A percentile compares a stretch with the other conserved stretches of the same genome.
Evolutionary conservation across 2,888 invertebrate genomes (phyloP).

Genomic region (Pseudococcus longispinus): DNA sequence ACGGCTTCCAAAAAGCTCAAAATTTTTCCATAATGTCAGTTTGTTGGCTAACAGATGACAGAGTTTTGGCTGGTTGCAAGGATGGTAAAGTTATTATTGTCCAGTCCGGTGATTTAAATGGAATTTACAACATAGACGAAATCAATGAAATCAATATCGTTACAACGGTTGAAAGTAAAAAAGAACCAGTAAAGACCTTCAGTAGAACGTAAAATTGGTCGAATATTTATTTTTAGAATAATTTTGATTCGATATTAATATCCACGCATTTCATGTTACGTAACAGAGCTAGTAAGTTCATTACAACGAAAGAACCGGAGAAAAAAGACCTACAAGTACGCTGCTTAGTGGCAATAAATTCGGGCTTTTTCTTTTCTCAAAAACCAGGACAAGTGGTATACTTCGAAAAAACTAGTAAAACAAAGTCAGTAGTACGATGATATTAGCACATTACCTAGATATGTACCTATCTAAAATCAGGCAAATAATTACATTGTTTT

Average conservation of each 20-base stretch:
- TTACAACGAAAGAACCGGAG: slow-evolving; percentile 32
- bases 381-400: slow-evolving; percentile 67
- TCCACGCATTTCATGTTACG: not conserved
- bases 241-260: not conserved
- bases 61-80: slow-evolving; percentile 81
- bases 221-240: not conserved
- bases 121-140: slow-evolving; percentile 68
- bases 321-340: slow-evolving; percentile 48
- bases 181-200: slow-evolving; percentile 35
- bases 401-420: slow-evolving; percentile 55
- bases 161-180: slow-evolving; percentile 26
- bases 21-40: slow-evolving; percentile 76
- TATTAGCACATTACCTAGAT: not conserved
- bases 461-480: not conserved
- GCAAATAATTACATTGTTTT: not conserved
- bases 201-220: slow-evolving; percentile 15
- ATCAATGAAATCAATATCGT: slow-evolving; percentile 48
- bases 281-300: slow-evolving; percentile 39
- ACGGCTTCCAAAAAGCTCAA: slow-evolving; percentile 84
- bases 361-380: slow-evolving; percentile 50
- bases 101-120: slow-evolving; percentile 84
- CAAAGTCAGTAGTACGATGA: not conserved
- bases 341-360: not conserved
- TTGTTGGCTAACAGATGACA: slow-evolving; percentile 83
- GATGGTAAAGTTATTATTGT: slow-evolving; percentile 79